Conservation (phyloP, 2,797 vertebrate species). For the Alexandromys oeconomus region DNA sequence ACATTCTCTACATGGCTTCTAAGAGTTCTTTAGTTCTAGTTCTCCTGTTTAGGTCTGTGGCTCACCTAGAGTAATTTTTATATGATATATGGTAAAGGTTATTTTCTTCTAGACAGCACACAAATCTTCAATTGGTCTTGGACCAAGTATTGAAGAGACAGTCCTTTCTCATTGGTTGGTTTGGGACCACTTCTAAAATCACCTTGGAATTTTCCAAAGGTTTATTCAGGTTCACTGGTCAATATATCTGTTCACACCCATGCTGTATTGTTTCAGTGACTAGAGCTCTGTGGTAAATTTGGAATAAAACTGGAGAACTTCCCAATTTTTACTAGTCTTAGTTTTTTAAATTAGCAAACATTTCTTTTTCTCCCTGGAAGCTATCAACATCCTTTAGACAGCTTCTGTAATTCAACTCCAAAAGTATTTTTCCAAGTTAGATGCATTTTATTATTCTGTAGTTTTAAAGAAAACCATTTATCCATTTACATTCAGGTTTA, state of each 20-base stretch:
- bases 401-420: constrained; percentile 9
- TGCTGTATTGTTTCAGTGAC: background rate
- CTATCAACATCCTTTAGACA: background rate
- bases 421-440: background rate
- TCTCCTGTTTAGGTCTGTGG: background rate
- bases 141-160: background rate
- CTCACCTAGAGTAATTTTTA: background rate
- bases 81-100: background rate
- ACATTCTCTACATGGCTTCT: background rate
- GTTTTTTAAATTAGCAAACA: background rate
- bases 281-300: background rate
- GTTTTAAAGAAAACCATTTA: background rate
- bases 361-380: too few relatives aligned
- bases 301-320: background rate
- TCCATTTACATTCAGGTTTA: background rate
- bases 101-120: background rate
- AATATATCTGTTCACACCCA: too few relatives aligned
- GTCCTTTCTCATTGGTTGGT: background rate
- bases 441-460: constrained; percentile 7
- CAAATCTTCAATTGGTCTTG: background rate
- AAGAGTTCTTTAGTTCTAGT: background rate
- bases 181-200: background rate
- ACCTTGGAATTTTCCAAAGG: background rate
- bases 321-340: background rate
- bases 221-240: background rate